phyloP scores from a whole-genome alignment of 2,888 invertebrate genomes.

The Odontocerum albicorne region DNA sequence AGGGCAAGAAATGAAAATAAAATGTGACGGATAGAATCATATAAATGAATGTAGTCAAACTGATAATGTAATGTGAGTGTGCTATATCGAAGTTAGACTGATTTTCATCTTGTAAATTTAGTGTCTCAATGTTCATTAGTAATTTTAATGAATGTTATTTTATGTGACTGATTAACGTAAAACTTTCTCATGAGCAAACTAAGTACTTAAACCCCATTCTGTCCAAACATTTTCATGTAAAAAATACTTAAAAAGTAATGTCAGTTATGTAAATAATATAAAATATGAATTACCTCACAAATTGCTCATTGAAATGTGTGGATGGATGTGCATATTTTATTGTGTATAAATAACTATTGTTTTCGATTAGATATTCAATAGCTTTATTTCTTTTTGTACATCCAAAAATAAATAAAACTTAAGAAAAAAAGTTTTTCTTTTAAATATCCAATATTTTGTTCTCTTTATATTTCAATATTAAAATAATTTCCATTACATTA shows the following conservation, averaged over 20 bases:
- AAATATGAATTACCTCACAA: conserved; percentile 31
- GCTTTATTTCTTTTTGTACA: conserved; percentile 32
- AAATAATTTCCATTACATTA: neutral
- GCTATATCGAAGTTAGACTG: conserved; percentile 36
- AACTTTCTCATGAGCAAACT: conserved; percentile 15
- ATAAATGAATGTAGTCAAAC: too few species aligned
- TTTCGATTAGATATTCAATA: conserved; percentile 16
- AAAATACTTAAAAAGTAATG: conserved; percentile 3
- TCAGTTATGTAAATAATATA: conserved; percentile 22
- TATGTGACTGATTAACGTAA: conserved; percentile 28
- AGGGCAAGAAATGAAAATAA: too few species aligned
- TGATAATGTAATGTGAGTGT: conserved; percentile 22
- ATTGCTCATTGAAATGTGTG: conserved; percentile 30
- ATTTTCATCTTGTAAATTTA: conserved; percentile 30
- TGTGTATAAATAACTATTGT: conserved; percentile 14
- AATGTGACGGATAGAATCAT: too few species aligned
- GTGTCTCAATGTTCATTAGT: conserved; percentile 28
- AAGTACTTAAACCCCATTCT: conserved; percentile 25
- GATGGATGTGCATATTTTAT: conserved; percentile 28
- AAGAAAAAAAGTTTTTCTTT: conserved; percentile 1
- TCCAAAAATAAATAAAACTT: conserved; percentile 17
- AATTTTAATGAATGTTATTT: conserved; percentile 23
- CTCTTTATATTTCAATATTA: neutral
- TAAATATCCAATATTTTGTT: neutral
- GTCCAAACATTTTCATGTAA: conserved; percentile 30